Conservation (phyloP, 2,113 vertebrate species). For the Notarius lentiginosus region DNA sequence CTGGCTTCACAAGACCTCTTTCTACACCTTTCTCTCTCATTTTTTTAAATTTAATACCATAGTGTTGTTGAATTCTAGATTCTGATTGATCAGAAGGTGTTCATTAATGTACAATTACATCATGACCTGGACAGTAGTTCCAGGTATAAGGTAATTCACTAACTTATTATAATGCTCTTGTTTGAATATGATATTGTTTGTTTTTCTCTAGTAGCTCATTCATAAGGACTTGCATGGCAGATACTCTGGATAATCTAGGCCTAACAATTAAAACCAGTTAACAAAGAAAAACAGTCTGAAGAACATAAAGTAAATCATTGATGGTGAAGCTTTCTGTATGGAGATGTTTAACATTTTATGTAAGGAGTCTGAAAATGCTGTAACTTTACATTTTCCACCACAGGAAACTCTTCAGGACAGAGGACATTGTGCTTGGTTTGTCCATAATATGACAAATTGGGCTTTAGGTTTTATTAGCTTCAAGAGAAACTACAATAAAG, state of each 20-base stretch:
- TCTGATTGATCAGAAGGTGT: neutral
- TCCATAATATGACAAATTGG: neutral
- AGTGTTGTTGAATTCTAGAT: neutral
- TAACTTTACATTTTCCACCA: neutral
- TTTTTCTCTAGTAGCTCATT: neutral
- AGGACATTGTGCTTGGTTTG: neutral
- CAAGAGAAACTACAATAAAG: neutral
- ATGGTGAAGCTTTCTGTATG: neutral
- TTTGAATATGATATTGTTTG: neutral
- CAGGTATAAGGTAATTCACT: neutral
- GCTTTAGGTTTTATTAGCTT: neutral
- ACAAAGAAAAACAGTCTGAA: neutral
- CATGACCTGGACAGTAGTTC: neutral
- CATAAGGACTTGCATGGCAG: neutral
- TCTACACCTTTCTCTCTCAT: neutral
- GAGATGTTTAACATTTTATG: neutral
- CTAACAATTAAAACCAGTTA: neutral
- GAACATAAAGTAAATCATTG: neutral
- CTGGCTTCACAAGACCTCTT: conserved; percentile 1
- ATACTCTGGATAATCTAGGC: neutral
- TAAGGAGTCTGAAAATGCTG: neutral
- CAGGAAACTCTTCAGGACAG: neutral
- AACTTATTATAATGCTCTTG: neutral
- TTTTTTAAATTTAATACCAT: neutral
- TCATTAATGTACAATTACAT: neutral